phyloP scores from a whole-genome alignment of 1,140 invertebrate genomes.

The Panagrolaimus sp. region DNA sequence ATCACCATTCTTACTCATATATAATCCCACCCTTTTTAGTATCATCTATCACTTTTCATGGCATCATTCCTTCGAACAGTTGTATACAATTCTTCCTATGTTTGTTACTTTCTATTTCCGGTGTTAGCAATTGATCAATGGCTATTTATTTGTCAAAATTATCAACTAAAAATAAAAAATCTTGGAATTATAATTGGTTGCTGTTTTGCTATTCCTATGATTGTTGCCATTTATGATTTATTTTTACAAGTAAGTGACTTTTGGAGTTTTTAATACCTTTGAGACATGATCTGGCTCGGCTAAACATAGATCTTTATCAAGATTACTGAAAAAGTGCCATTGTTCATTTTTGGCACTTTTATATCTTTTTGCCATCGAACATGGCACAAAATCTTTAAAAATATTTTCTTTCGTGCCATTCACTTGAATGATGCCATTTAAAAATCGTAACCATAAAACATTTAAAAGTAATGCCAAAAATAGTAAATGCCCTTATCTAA shows the following conservation, averaged over 20 bases:
- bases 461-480: no score
- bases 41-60: constrained; percentile 38
- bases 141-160: constrained; percentile 47
- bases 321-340: no score
- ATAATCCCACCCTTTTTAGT: constrained; percentile 20
- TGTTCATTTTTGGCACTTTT: no score
- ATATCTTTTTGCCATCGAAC: no score
- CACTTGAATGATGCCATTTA: no score
- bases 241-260: constrained; percentile 38
- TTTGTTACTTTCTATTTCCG: constrained; percentile 49
- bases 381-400: no score
- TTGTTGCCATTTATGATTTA: constrained; percentile 47
- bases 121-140: constrained; percentile 51
- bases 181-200: constrained; percentile 34
- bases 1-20: no score
- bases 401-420: no score
- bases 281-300: no score
- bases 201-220: constrained; percentile 49
- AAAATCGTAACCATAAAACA: no score
- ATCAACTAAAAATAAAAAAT: constrained; percentile 32
- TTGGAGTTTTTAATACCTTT: no score
- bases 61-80: constrained; percentile 43
- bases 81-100: constrained; percentile 49
- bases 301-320: no score
- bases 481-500: neutral